Evolutionary conservation across 2,797 vertebrate species (phyloP).

Genomic region (Orientallactaga sibirica): DNA sequence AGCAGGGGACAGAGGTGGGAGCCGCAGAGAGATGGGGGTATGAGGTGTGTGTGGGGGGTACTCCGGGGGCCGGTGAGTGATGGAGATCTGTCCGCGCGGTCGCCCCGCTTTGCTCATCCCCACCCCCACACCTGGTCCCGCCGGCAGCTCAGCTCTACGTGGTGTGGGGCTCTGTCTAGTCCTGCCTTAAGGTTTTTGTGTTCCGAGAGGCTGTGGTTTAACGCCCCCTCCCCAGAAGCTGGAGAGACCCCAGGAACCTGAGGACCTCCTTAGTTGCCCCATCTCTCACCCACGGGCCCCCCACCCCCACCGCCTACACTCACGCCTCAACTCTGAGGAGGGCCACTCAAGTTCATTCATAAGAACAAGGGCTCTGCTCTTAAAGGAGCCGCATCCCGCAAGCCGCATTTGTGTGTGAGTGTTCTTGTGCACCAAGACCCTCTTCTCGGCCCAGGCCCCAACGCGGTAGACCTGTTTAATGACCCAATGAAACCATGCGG

Average conservation of each 20-base stretch:
- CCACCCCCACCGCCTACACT: neutral
- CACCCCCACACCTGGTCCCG: neutral
- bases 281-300: neutral
- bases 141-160: constrained; percentile 5
- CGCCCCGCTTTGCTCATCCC: neutral
- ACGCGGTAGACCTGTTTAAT: neutral
- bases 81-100: neutral
- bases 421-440: neutral
- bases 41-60: neutral
- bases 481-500: constrained; percentile 30
- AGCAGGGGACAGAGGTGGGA: neutral
- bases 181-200: neutral
- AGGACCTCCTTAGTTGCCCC: neutral
- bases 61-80: neutral
- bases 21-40: neutral
- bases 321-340: neutral
- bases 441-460: neutral
- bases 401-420: neutral
- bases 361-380: constrained; percentile 75
- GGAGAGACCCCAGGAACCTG: neutral
- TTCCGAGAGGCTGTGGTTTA: constrained; percentile 1
- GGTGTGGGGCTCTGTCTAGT: constrained; percentile 10
- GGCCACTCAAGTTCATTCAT: constrained; percentile 82
- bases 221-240: neutral
- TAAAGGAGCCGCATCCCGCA: constrained; percentile 69